Percentiles rank a stretch among this genome's conserved stretches.
phyloP scores from a whole-genome alignment of 2,113 vertebrate genomes.

The Strigops habroptila region DNA sequence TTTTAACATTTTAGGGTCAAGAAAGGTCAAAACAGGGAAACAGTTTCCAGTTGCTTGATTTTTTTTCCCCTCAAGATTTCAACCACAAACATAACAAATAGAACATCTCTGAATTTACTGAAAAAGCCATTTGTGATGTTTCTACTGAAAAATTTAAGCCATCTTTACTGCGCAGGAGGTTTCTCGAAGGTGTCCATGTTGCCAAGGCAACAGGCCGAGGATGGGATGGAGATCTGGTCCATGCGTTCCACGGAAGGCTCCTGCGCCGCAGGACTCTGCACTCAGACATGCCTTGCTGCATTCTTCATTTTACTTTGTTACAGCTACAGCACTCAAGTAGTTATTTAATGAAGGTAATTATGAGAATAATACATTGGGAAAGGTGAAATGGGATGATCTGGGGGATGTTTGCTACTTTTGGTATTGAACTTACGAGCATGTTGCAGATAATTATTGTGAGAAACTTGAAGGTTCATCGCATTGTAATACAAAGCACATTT shows the following conservation, averaged over 20 bases:
- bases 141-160: background rate
- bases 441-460: background rate
- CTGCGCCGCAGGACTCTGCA: background rate
- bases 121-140: background rate
- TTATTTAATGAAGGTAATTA: conserved; percentile 43
- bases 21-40: background rate
- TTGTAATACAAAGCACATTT: conserved; percentile 44
- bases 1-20: background rate
- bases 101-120: background rate
- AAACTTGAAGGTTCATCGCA: background rate
- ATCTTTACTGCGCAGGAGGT: background rate
- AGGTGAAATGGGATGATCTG: background rate
- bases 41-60: background rate
- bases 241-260: background rate
- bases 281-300: background rate
- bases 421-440: background rate
- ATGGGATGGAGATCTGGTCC: background rate
- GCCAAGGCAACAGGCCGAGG: background rate
- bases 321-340: background rate
- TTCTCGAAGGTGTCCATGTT: rapidly evolving
- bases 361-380: background rate
- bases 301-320: background rate
- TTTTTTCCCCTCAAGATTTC: background rate
- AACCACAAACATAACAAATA: rapidly evolving
- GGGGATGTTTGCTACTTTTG: background rate